A percentile compares a stretch with the other conserved stretches of the same genome.
These are phyloP conservation scores for Iselma pallidipennis DNA, from an alignment of 2,888 invertebrate genomes.

Conservation along the genomic window DNA sequence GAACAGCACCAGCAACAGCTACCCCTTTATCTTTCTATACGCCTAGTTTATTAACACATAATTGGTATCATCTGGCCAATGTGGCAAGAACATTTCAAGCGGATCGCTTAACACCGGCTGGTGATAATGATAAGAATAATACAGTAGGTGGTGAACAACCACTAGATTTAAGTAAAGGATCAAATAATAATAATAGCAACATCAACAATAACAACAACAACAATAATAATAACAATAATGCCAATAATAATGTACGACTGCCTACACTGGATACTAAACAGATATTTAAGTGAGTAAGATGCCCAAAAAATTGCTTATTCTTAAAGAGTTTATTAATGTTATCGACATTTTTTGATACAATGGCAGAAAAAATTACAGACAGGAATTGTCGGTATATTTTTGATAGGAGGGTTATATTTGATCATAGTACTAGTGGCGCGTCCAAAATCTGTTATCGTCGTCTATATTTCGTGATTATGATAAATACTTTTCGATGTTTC, in stretches of 20 bases:
- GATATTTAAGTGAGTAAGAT: slow-evolving; percentile 70
- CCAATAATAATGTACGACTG: slow-evolving; percentile 48
- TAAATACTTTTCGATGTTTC: not conserved
- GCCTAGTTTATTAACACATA: slow-evolving; percentile 46
- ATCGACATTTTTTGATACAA: not conserved
- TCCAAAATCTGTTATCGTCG: slow-evolving; percentile 19
- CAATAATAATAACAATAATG: slow-evolving; percentile 33
- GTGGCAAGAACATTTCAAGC: slow-evolving; percentile 59
- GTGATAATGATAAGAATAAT: slow-evolving; percentile 11
- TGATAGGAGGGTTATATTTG: not conserved
- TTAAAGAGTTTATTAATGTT: not conserved
- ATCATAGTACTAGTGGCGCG: slow-evolving; percentile 48
- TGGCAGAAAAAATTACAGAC: not conserved
- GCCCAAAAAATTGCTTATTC: not conserved
- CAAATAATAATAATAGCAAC: slow-evolving; percentile 35
- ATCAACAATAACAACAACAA: slow-evolving; percentile 36
- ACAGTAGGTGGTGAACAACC: slow-evolving; percentile 68
- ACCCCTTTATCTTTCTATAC: slow-evolving; percentile 51
- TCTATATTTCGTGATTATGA: slow-evolving; percentile 11
- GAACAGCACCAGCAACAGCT: slow-evolving; percentile 45
- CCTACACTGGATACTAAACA: slow-evolving; percentile 62
- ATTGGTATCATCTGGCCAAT: slow-evolving; percentile 54
- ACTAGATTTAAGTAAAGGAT: slow-evolving; percentile 80
- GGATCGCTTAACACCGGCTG: slow-evolving; percentile 40
- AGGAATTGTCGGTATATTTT: too few species aligned